A percentile compares a stretch with the other conserved stretches of the same genome.
phyloP scores from a whole-genome alignment of 1,140 invertebrate genomes.

The Heterodera carotae region DNA sequence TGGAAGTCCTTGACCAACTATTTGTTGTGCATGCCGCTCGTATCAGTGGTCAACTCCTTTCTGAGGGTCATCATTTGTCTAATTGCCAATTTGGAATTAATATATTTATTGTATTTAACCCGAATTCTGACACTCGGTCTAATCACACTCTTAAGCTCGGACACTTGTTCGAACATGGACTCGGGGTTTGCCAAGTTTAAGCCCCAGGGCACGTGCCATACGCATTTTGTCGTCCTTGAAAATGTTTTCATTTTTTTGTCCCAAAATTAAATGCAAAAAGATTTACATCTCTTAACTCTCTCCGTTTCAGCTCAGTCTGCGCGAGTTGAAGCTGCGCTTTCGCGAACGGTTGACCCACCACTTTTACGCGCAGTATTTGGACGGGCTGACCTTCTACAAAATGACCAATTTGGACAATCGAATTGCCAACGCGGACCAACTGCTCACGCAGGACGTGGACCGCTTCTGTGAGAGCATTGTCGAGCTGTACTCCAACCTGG shows the following conservation, averaged over 20 bases:
- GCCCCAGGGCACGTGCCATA: too few relatives aligned
- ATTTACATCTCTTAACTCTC: too few relatives aligned
- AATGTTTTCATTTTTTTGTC: too few relatives aligned
- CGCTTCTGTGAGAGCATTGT: conserved; percentile 93
- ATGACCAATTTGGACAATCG: conserved; percentile 72
- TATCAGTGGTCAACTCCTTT: conserved; percentile 85
- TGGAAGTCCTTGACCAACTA: conserved; percentile 75
- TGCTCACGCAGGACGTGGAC: conserved; percentile 92
- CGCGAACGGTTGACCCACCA: conserved; percentile 83
- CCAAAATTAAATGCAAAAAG: too few relatives aligned
- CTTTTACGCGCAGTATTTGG: conserved; percentile 85
- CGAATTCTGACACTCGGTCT: too few relatives aligned
- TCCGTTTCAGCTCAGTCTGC: conserved; percentile 77
- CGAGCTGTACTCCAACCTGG: conserved; percentile 94
- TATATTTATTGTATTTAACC: conserved; percentile 12
- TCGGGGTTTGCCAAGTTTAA: too few relatives aligned
- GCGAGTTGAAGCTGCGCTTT: conserved; percentile 86
- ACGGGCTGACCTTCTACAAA: conserved; percentile 85
- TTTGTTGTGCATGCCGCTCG: conserved; percentile 66
- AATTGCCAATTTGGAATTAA: too few relatives aligned
- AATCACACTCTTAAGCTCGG: too few relatives aligned
- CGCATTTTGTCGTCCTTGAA: too few relatives aligned
- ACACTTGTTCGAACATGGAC: too few relatives aligned
- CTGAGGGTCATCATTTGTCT: conserved; percentile 73
- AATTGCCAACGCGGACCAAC: conserved; percentile 92